Conservation (phyloP, 1,140 invertebrate species). For the Drosophila kohkoa region DNA sequence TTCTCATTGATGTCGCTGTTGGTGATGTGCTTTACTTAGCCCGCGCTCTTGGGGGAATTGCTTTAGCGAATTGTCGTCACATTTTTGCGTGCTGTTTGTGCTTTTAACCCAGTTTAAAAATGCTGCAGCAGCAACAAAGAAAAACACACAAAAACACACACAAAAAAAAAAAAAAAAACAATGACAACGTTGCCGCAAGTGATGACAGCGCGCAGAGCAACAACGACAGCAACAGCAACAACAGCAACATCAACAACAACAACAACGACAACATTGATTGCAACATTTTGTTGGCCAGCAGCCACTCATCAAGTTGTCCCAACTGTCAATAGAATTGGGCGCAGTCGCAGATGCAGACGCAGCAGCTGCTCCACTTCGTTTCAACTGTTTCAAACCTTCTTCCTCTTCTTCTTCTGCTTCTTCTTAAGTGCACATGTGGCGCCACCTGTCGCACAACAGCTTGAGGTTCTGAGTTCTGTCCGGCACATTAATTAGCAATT, state of each 20-base stretch:
- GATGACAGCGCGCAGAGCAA: slow-evolving; percentile 24
- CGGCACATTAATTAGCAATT: not conserved
- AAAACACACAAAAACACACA: slow-evolving; percentile 24
- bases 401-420: not conserved
- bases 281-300: slow-evolving; percentile 47
- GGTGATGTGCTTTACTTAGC: slow-evolving; percentile 25
- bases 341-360: slow-evolving; percentile 9
- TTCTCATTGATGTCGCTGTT: slow-evolving; percentile 6
- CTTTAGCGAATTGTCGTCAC: slow-evolving; percentile 57
- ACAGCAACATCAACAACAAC: slow-evolving; percentile 7
- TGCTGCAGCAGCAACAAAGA: slow-evolving; percentile 42
- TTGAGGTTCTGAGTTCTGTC: not conserved
- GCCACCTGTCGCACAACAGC: slow-evolving; percentile 16
- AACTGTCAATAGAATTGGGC: slow-evolving; percentile 47
- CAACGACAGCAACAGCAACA: not conserved
- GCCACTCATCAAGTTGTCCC: slow-evolving; percentile 47
- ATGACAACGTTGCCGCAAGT: slow-evolving; percentile 51
- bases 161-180: slow-evolving; percentile 17
- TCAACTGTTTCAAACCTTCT: slow-evolving; percentile 17
- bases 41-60: slow-evolving; percentile 15
- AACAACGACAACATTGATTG: slow-evolving; percentile 38
- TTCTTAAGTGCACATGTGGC: slow-evolving; percentile 2
- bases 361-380: slow-evolving; percentile 26
- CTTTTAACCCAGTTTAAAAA: slow-evolving; percentile 59
- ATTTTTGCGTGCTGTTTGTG: slow-evolving; percentile 53